A percentile compares a stretch with the other conserved stretches of the same genome.
Conservation (phyloP, 2,888 invertebrate species). For the Hofmannophila pseudospretella region DNA sequence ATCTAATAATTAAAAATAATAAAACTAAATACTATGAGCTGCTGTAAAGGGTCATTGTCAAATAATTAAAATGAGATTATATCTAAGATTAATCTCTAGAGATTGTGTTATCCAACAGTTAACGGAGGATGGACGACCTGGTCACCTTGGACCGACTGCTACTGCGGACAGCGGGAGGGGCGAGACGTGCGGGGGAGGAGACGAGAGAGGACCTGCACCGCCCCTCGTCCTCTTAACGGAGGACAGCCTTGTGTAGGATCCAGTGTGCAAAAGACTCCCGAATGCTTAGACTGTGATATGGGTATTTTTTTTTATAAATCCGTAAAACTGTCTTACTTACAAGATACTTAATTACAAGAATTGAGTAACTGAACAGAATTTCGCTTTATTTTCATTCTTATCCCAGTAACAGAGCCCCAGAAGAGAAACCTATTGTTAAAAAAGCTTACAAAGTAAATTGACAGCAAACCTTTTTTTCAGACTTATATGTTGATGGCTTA, state of each 20-base stretch:
- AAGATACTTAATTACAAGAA: too few species aligned
- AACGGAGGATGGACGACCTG: slow-evolving; percentile 97
- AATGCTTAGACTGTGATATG: slow-evolving; percentile 86
- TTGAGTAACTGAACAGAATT: too few species aligned
- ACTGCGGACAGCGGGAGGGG: slow-evolving; percentile 82
- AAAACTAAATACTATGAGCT: background rate
- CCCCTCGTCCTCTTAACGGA: slow-evolving; percentile 94
- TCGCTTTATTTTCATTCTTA: too few species aligned
- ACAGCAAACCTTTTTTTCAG: slow-evolving; percentile 40
- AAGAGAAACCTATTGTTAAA: too few species aligned
- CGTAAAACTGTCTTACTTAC: too few species aligned
- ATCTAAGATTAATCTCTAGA: background rate
- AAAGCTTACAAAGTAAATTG: background rate
- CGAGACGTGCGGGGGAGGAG: slow-evolving; percentile 82
- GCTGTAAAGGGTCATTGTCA: too few species aligned
- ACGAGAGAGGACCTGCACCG: slow-evolving; percentile 89
- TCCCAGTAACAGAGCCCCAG: too few species aligned
- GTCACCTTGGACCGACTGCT: slow-evolving; percentile 93
- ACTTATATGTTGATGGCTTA: slow-evolving; percentile 55
- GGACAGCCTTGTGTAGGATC: slow-evolving; percentile 91
- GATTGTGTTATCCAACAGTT: slow-evolving; percentile 78
- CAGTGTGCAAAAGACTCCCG: slow-evolving; percentile 86
- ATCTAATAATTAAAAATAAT: too few species aligned
- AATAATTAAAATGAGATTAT: too few species aligned
- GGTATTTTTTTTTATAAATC: slow-evolving; percentile 53